These are phyloP conservation scores for Nothobranchius kuhntae DNA, from an alignment of 2,113 vertebrate species.

Conservation along the genomic window DNA sequence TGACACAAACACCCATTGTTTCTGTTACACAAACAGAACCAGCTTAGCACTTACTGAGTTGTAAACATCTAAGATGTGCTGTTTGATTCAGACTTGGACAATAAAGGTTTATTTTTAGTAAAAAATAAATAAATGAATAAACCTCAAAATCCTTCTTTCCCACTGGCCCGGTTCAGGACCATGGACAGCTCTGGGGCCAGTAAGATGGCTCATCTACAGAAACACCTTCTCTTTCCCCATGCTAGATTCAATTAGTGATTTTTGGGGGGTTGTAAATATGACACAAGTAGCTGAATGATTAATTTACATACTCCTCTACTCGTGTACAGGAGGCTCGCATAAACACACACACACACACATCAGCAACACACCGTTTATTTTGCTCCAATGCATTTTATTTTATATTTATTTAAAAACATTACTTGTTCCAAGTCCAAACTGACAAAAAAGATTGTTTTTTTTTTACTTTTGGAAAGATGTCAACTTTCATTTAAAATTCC, in stretches of 20 bases:
- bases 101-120: background rate
- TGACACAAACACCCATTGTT: background rate
- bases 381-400: background rate
- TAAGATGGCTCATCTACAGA: background rate
- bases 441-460: background rate
- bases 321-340: background rate
- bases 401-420: background rate
- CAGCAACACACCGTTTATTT: background rate
- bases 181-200: background rate
- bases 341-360: no score
- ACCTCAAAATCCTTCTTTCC: background rate
- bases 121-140: background rate
- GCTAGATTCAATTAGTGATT: background rate
- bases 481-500: conserved; percentile 3
- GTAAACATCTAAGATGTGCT: background rate
- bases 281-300: conserved; percentile 4
- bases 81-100: background rate
- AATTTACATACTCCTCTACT: background rate
- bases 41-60: background rate
- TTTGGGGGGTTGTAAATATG: background rate
- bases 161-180: background rate
- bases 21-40: background rate
- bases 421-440: background rate
- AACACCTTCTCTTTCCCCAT: background rate
- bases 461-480: background rate